phyloP scores from a whole-genome alignment of 2,888 invertebrate species.

The Deilephila elpenor region DNA sequence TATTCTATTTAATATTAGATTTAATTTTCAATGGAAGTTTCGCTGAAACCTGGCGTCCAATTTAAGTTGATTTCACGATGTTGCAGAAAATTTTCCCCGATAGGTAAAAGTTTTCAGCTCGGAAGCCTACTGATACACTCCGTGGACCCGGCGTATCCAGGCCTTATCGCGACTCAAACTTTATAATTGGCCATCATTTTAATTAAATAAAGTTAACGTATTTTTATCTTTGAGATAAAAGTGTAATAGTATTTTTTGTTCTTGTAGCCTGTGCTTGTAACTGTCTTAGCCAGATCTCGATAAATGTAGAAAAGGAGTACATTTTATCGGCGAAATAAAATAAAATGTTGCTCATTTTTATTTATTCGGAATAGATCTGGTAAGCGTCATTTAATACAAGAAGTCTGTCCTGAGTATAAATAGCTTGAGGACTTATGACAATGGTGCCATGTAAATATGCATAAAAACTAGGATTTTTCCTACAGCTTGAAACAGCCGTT shows the following conservation, averaged over 20 bases:
- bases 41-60: constrained; percentile 53
- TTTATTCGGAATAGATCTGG: no score
- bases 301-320: no score
- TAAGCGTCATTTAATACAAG: no score
- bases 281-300: no score
- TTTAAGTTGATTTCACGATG: constrained; percentile 59
- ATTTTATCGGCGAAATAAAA: no score
- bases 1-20: not conserved
- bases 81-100: constrained; percentile 54
- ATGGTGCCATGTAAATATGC: no score
- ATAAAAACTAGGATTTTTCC: no score
- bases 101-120: constrained; percentile 44
- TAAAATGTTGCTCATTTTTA: no score
- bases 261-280: not conserved
- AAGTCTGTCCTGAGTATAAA: no score
- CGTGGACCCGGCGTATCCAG: constrained; percentile 35
- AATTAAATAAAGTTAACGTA: constrained; percentile 35
- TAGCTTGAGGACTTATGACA: no score
- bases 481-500: no score
- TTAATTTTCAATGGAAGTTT: constrained; percentile 1
- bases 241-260: not conserved
- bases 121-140: constrained; percentile 33
- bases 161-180: constrained; percentile 36
- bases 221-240: constrained; percentile 11
- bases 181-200: constrained; percentile 43